phyloP scores from a whole-genome alignment of 2,797 vertebrate genomes.

The Pogonophryne albipinna region DNA sequence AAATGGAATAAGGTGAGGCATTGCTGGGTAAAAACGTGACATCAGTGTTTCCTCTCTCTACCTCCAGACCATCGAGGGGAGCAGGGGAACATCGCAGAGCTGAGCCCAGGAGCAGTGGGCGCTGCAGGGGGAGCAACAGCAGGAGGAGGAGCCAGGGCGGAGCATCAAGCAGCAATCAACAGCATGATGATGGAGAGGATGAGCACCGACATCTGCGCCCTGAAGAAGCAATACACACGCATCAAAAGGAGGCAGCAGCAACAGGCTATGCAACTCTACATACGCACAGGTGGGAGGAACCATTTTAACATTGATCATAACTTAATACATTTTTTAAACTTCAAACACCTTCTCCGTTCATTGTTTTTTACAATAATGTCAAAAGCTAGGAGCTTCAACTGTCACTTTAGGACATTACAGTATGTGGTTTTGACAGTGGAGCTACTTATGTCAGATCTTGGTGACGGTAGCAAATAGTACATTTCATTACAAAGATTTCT shows the following conservation, averaged over 20 bases:
- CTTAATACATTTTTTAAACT: background rate
- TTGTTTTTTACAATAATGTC: background rate
- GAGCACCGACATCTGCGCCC: slow-evolving; percentile 95
- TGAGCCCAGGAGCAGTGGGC: slow-evolving; percentile 95
- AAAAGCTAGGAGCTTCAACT: background rate
- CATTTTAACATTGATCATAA: background rate
- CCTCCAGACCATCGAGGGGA: slow-evolving; percentile 88
- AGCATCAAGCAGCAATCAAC: slow-evolving; percentile 96
- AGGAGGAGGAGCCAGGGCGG: slow-evolving; percentile 79
- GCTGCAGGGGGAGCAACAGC: slow-evolving; percentile 81
- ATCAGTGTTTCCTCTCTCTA: background rate
- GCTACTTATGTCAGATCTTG: too few relatives aligned
- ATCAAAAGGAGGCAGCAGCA: slow-evolving; percentile 96
- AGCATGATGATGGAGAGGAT: slow-evolving; percentile 99
- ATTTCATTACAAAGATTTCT: too few relatives aligned
- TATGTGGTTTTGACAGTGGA: background rate
- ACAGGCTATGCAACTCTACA: slow-evolving; percentile 94
- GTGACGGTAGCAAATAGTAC: too few relatives aligned
- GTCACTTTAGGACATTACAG: background rate
- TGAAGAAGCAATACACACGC: slow-evolving; percentile 94
- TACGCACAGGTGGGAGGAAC: slow-evolving; percentile 89
- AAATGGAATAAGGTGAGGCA: background rate
- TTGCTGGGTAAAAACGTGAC: background rate
- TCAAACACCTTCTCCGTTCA: background rate
- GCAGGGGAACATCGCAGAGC: slow-evolving; percentile 92